phyloP scores from a whole-genome alignment of 2,797 vertebrate species.

The Acrossocheilus wenchowensis region DNA sequence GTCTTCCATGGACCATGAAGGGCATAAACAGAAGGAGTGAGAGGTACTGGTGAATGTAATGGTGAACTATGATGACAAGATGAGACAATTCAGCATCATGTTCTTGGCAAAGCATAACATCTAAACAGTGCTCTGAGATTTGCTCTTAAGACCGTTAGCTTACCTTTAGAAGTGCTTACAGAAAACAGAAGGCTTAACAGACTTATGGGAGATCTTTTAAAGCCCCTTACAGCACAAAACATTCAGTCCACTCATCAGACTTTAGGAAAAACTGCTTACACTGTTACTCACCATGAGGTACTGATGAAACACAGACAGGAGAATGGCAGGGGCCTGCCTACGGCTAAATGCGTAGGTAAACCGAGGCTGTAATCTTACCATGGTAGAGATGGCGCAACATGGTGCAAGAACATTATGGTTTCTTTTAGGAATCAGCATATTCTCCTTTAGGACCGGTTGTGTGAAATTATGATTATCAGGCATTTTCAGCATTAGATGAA shows the following conservation, averaged over 20 bases:
- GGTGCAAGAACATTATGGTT: conserved; percentile 32
- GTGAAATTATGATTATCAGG: not conserved
- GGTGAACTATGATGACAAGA: conserved; percentile 21
- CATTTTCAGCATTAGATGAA: not conserved
- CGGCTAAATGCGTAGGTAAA: not conserved
- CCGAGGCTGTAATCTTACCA: not conserved
- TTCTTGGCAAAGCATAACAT: conserved; percentile 50
- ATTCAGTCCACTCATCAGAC: conserved; percentile 50
- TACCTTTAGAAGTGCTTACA: conserved; percentile 37
- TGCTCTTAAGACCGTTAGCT: conserved; percentile 37
- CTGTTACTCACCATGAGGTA: conserved; percentile 16
- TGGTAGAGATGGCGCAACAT: conserved; percentile 42
- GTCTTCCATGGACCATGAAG: conserved; percentile 37
- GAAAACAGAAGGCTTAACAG: conserved; percentile 52
- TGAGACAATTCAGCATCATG: conserved; percentile 31
- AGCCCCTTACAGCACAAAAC: conserved; percentile 18
- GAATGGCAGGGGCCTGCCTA: conserved; percentile 7
- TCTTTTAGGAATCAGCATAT: not conserved
- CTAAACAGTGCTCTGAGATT: conserved; percentile 44
- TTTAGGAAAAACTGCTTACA: conserved; percentile 45
- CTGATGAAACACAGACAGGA: conserved; percentile 49
- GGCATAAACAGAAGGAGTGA: conserved; percentile 36
- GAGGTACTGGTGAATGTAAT: not conserved
- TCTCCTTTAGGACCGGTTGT: conserved; percentile 17
- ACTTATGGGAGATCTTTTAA: conserved; percentile 45